Evolutionary conservation across 2,797 vertebrate genomes (phyloP), one percentile per base, ranked within the genome.

Genomic region (Gambusia yucatana): DNA sequence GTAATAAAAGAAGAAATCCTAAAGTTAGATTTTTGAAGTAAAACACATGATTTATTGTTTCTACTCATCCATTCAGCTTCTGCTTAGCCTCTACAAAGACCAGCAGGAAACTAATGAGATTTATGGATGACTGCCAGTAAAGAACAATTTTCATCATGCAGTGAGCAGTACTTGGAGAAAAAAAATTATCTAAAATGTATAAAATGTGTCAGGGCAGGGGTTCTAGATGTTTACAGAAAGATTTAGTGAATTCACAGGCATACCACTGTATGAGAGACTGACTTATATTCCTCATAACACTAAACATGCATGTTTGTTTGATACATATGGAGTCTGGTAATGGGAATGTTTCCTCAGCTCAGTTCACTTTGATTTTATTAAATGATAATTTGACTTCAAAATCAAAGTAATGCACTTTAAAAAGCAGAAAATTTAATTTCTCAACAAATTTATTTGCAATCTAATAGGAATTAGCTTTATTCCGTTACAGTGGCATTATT

Each of bases 131-230:
- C 83, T 84, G 90, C 86, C 92, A 90, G 78, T 33, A 77, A 55
- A 84, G 86, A 90, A 90, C 85, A 73, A 84, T 88, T 90, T 88
- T 92, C 86, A 89, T 88, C 87, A 52, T 70, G 59, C 84, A 73
- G 63, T 89, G 86, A 84, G 85, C 80, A 76, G 83, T 89, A 90
- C 83, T 86, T 82, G 79, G 43, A 61, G 67, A 83, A 79, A 79
- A 79, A 88, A 91, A 88, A 85, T 25, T 14, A 82, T 87, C 82
- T 78, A n/a, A 78, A 89, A 79, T 52, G 86, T 71, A 89, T 90
- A 85, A 77, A 89, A 91, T 71, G 73, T 86, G 88, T 88, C 28
- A 14, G 28, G 28, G 13, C 87, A 80, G 70, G 61, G 67, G 48
- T 82, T 82, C 84, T 47, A 79, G 65, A 74, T 71, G 72, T 87